A percentile compares a stretch with the other conserved stretches of the same genome.
Conservation (phyloP, 2,113 vertebrate genomes). For the Oreotrochilus melanogaster region DNA sequence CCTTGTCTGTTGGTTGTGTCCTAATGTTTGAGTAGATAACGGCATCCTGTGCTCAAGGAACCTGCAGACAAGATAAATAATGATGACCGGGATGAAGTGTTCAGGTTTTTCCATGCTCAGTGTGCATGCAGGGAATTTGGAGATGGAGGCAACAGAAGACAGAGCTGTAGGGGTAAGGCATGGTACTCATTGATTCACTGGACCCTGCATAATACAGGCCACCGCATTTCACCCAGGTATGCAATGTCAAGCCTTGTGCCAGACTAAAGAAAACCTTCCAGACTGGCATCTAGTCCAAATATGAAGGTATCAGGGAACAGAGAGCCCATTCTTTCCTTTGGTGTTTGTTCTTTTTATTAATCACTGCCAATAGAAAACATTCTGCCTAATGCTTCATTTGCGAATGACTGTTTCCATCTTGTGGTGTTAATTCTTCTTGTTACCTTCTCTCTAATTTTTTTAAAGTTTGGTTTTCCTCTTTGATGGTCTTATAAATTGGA, state of each 20-base stretch:
- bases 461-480: neutral
- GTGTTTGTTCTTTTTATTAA: neutral
- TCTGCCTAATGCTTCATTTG: neutral
- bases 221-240: neutral
- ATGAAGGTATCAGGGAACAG: neutral
- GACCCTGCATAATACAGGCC: neutral
- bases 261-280: neutral
- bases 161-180: neutral
- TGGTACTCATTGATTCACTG: neutral
- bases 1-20: neutral
- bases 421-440: neutral
- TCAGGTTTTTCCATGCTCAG: neutral
- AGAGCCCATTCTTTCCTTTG: neutral
- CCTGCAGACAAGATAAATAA: neutral
- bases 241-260: neutral
- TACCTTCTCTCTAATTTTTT: neutral
- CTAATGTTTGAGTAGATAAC: neutral
- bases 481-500: neutral
- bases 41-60: neutral
- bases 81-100: neutral
- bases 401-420: neutral
- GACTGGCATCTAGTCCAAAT: neutral
- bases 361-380: neutral
- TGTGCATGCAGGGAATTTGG: neutral
- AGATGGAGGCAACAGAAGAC: neutral